A percentile compares a stretch with the other conserved stretches of the same genome.
phyloP scores from a whole-genome alignment of 1,140 invertebrate species.

The Psilanteris sp. region DNA sequence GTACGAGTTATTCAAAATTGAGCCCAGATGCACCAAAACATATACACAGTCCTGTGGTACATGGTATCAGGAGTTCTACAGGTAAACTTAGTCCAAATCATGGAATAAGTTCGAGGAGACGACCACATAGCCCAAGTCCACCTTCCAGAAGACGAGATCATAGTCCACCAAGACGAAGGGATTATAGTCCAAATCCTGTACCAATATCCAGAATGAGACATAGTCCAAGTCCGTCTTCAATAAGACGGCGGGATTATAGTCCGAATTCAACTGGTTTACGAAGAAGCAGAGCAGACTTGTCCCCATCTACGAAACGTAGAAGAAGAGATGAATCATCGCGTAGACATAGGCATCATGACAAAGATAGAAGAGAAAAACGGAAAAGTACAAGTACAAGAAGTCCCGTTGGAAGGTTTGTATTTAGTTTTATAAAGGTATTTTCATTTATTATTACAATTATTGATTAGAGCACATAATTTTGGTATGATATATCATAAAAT shows the following conservation, averaged over 20 bases:
- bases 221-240: slow-evolving; percentile 69
- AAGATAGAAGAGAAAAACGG: slow-evolving; percentile 76
- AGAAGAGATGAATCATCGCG: slow-evolving; percentile 74
- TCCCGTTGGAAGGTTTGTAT: slow-evolving; percentile 67
- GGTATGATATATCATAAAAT: too few relatives aligned
- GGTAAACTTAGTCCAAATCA: slow-evolving; percentile 64
- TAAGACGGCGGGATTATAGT: slow-evolving; percentile 70
- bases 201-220: slow-evolving; percentile 69
- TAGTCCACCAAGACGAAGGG: slow-evolving; percentile 72
- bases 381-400: slow-evolving; percentile 71
- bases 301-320: slow-evolving; percentile 74
- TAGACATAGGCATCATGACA: slow-evolving; percentile 77
- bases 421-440: too few relatives aligned
- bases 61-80: slow-evolving; percentile 7
- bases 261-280: slow-evolving; percentile 67
- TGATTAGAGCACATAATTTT: too few relatives aligned
- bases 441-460: too few relatives aligned
- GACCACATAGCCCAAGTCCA: slow-evolving; percentile 75
- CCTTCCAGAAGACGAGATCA: slow-evolving; percentile 70
- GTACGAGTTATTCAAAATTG: slow-evolving; percentile 50
- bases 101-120: slow-evolving; percentile 48
- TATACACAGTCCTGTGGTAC: slow-evolving; percentile 65
- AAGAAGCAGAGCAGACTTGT: slow-evolving; percentile 64
- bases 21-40: slow-evolving; percentile 69
- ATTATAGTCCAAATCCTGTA: slow-evolving; percentile 71